Evolutionary conservation across 2,888 invertebrate species (phyloP).

Genomic region (Dynastes maya): DNA sequence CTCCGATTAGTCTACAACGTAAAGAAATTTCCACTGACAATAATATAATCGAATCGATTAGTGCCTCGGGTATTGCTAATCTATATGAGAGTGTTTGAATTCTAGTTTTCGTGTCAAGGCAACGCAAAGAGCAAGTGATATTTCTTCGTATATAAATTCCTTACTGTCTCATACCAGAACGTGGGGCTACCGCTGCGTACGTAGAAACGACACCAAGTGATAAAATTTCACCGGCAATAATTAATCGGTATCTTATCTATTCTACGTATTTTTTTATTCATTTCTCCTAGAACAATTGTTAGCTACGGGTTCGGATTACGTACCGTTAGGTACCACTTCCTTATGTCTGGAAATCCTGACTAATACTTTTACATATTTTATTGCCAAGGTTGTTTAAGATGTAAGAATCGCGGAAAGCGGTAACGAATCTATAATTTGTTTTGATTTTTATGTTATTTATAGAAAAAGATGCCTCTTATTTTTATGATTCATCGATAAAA

Average conservation of each 20-base stretch:
- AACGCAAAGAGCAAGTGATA: slow-evolving; percentile 16
- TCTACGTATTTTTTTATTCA: slow-evolving; percentile 23
- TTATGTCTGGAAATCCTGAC: slow-evolving; percentile 23
- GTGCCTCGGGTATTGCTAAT: slow-evolving; percentile 21
- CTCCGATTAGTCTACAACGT: slow-evolving; percentile 3
- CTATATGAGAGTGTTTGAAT: slow-evolving; percentile 15
- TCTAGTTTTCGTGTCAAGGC: slow-evolving; percentile 41
- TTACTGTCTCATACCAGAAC: not conserved
- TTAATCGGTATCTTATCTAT: not conserved
- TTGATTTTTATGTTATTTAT: no score
- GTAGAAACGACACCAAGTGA: not conserved
- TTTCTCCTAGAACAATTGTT: slow-evolving; percentile 4
- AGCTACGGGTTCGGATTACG: not conserved
- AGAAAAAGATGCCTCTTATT: no score
- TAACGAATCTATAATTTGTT: not conserved
- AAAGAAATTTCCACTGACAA: slow-evolving; percentile 7
- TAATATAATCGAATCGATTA: slow-evolving; percentile 10
- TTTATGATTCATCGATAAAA: no score
- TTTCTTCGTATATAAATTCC: slow-evolving; percentile 35
- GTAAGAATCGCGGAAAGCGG: not conserved
- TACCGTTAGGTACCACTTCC: slow-evolving; percentile 5
- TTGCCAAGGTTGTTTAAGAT: slow-evolving; percentile 5
- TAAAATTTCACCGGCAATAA: slow-evolving; percentile 10
- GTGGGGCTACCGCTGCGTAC: not conserved
- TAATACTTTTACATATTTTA: slow-evolving; percentile 11